phyloP scores from a whole-genome alignment of 2,797 vertebrate genomes.

The Thamnophis elegans region DNA sequence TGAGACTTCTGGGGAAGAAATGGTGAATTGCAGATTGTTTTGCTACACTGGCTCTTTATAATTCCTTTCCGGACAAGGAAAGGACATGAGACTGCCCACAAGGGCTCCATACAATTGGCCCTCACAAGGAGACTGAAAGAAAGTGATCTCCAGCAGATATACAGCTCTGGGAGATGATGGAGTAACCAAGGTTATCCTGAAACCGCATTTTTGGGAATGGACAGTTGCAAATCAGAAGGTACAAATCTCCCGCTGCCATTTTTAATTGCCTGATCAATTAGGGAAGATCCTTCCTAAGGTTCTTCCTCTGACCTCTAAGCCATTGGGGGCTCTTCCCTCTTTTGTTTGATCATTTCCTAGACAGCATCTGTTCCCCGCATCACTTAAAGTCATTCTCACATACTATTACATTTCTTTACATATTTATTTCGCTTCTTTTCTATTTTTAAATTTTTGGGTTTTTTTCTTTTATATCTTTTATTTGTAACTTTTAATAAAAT shows the following conservation, averaged over 20 bases:
- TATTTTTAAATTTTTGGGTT: not conserved
- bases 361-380: not conserved
- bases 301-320: not conserved
- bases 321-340: not conserved
- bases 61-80: not conserved
- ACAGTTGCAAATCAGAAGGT: not conserved
- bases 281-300: not conserved
- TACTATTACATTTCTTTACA: not conserved
- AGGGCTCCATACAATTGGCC: not conserved
- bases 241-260: not conserved
- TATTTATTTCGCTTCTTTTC: not conserved
- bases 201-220: not conserved
- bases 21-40: not conserved
- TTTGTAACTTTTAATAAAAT: not conserved
- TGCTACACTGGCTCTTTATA: not conserved
- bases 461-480: not conserved
- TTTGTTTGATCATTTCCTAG: not conserved
- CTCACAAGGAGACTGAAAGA: not conserved
- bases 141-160: not conserved
- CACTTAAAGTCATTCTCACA: not conserved
- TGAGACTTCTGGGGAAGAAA: not conserved
- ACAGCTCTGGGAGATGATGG: not conserved
- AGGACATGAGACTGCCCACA: not conserved
- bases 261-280: not conserved
- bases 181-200: not conserved